Evolutionary conservation across 1,140 invertebrate species (phyloP).

Genomic region (Lamellibrachia luymesi): DNA sequence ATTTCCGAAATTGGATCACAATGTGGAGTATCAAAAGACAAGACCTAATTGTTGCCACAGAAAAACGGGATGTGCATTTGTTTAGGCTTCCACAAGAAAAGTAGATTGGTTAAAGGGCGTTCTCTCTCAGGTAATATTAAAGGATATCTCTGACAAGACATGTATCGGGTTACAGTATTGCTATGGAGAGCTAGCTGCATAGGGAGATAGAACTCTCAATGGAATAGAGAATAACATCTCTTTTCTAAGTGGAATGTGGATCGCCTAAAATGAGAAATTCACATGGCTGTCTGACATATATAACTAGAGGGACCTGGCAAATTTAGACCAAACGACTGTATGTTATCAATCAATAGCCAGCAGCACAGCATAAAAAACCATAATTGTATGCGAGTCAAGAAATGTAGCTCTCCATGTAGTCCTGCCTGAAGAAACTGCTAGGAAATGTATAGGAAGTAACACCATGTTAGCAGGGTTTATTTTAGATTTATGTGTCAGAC

Average conservation of each 20-base stretch:
- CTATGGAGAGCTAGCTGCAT: neutral
- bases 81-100: neutral
- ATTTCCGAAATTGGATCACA: neutral
- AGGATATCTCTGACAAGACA: neutral
- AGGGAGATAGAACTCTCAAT: neutral
- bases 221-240: neutral
- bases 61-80: neutral
- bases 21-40: neutral
- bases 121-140: neutral
- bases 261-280: neutral
- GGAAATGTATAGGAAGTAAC: neutral
- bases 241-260: neutral
- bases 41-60: neutral
- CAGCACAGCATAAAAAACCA: neutral
- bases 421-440: neutral
- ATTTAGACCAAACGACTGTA: neutral
- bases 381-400: neutral
- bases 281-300: neutral
- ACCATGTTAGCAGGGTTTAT: neutral
- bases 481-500: neutral
- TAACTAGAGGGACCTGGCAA: neutral
- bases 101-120: neutral
- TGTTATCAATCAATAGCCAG: neutral
- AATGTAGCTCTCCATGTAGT: neutral
- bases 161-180: neutral